Evolutionary conservation across 37 sponge, comb jelly and placozoan genomes (phyloP).

Genomic region (Ianthella basta): DNA sequence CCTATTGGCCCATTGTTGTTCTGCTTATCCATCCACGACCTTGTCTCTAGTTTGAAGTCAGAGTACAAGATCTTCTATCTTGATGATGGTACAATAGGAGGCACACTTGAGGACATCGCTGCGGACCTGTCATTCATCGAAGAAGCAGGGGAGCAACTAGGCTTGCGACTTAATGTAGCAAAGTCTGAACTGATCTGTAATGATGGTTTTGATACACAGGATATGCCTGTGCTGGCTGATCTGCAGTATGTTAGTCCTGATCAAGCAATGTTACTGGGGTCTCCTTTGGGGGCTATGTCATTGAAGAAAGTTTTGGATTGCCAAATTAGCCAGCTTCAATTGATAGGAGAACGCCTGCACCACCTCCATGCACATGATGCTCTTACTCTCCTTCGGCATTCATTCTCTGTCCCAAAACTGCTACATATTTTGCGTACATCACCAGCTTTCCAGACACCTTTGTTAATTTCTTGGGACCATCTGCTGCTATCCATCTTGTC

Average conservation of each 20-base stretch:
- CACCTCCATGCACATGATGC: slow-evolving; percentile 42
- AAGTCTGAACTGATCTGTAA: slow-evolving; percentile 41
- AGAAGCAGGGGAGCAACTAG: slow-evolving; percentile 21
- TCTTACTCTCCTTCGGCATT: slow-evolving; percentile 37
- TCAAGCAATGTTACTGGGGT: slow-evolving; percentile 32
- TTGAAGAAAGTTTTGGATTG: not conserved
- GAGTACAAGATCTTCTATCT: slow-evolving; percentile 38
- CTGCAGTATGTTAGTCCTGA: not conserved
- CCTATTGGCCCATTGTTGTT: slow-evolving; percentile 4
- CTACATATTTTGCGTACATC: slow-evolving; percentile 51
- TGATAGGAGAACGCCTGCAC: slow-evolving; percentile 24
- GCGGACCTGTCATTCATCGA: slow-evolving; percentile 11
- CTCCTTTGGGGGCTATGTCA: slow-evolving; percentile 10
- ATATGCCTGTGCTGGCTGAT: slow-evolving; percentile 11
- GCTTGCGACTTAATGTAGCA: slow-evolving; percentile 28
- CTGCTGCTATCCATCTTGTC: slow-evolving; percentile 18
- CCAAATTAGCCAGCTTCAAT: not conserved
- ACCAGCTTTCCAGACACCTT: slow-evolving; percentile 16
- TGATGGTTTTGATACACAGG: not conserved
- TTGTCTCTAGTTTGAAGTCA: slow-evolving; percentile 28
- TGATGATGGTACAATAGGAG: slow-evolving; percentile 42
- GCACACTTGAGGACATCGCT: slow-evolving; percentile 24
- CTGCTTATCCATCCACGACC: not conserved
- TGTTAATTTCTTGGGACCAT: slow-evolving; percentile 15
- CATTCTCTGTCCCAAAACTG: slow-evolving; percentile 51